Evolutionary conservation across 2,113 vertebrate species (phyloP).

Genomic region (Hypomesus transpacificus): DNA sequence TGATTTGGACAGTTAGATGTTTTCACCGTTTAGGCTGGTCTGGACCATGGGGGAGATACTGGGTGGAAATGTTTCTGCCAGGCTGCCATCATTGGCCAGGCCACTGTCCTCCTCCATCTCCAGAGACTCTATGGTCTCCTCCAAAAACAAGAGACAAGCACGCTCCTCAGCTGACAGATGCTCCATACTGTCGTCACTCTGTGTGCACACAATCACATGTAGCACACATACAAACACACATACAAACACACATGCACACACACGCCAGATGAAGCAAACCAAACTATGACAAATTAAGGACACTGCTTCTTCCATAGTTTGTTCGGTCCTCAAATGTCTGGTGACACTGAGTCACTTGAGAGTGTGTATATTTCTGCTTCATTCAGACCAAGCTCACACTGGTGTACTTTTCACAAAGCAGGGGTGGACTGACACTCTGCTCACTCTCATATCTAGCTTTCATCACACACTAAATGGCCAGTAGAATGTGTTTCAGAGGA

Average conservation of each 20-base stretch:
- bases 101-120: slow-evolving; percentile 85
- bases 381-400: slow-evolving; percentile 1
- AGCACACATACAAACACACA: neutral
- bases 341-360: too few species aligned
- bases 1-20: neutral
- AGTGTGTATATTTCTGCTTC: too few species aligned
- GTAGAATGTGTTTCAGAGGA: slow-evolving; percentile 18
- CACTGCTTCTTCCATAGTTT: too few species aligned
- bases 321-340: too few species aligned
- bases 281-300: neutral
- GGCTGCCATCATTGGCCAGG: slow-evolving; percentile 67
- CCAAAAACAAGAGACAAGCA: slow-evolving; percentile 87
- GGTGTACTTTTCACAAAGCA: slow-evolving; percentile 33
- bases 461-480: slow-evolving; percentile 14
- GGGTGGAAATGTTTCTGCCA: slow-evolving; percentile 1
- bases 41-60: neutral
- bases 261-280: neutral
- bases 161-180: slow-evolving; percentile 86
- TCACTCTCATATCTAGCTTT: neutral
- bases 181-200: slow-evolving; percentile 87
- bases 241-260: neutral
- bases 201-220: slow-evolving; percentile 12
- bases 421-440: slow-evolving; percentile 26
- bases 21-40: slow-evolving; percentile 44
- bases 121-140: slow-evolving; percentile 88